Conservation (phyloP, 2,113 vertebrate species). For the Ciconia maguari region DNA sequence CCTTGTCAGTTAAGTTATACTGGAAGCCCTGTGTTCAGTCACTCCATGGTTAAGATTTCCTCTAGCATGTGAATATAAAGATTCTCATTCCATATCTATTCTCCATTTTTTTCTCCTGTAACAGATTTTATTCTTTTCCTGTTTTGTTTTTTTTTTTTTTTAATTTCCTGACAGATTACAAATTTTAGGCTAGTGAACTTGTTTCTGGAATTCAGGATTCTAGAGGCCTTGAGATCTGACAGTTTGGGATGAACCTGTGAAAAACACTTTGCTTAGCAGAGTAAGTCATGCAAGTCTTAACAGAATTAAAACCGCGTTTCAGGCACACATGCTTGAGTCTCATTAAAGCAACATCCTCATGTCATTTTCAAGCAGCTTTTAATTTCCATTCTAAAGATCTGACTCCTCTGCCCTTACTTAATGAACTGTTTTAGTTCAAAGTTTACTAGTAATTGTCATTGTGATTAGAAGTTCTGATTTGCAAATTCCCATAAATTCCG, state of each 20-base stretch:
- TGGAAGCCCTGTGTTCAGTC: neutral
- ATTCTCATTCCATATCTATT: neutral
- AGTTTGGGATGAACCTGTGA: neutral
- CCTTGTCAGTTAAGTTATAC: neutral
- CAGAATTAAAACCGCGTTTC: neutral
- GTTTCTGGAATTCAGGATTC: neutral
- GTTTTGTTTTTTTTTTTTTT: neutral
- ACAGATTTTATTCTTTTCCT: neutral
- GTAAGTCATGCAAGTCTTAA: neutral
- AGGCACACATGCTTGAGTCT: neutral
- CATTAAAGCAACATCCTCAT: neutral
- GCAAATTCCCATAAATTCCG: neutral
- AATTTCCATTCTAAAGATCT: neutral
- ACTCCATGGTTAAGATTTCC: neutral
- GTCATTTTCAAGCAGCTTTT: neutral
- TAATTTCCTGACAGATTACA: neutral
- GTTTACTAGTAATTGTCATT: neutral
- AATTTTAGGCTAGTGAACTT: neutral
- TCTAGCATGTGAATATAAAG: neutral
- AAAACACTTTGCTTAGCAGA: neutral
- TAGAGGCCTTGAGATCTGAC: neutral
- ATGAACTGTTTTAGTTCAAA: neutral
- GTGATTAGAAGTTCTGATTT: neutral
- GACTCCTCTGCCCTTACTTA: neutral
- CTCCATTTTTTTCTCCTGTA: neutral